Base-by-base conservation (phyloP, 1,140 invertebrate species). In the Trichomalopsis sarcophagae region DNA sequence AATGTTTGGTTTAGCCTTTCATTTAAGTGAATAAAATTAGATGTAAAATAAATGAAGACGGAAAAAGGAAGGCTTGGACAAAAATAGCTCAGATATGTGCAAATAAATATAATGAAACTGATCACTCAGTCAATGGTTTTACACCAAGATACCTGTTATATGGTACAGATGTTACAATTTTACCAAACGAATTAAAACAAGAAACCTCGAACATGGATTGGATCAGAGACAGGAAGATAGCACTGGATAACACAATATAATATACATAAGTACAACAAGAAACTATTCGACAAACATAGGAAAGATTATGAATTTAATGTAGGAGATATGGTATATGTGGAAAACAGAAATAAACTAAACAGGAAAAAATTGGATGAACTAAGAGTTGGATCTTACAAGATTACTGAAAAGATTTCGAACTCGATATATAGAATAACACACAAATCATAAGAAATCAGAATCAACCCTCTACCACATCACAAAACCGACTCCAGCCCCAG, bases 241-340 rank as follows among this genome's bases (percentile, higher is more conserved):
- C 88, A 33, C 68, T 87, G 2, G 74, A 87, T 80, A 89, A 82
- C 50, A 86, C 75, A 23, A 87, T 83, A 76, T 88, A 87, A 84
- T 88, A n/a, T 82, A 62, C 87, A 89, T 69, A 78, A 88, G 47
- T 88, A 88, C 33, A 89, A 88, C 81, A 88, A 89, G 4, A 86
- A 83, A 84, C 62, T 82, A 68, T 89, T 80, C 80, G 87, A 89
- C 80, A 40, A 79, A 81, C 33, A 86, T 76, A 85, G 86, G 74
- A 82, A 81, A 82, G 36, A 89, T 33, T 71, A 84, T 62, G 21
- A 79, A 17, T 88, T 87, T 1, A 85, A 89, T 7, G 77, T 85
- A 21, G 87, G 80, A 33, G 86, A 89, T 68, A 33, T 81, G 17
- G 87, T 89, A 44, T 89, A 88, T 33, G 75, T 89, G 14, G 88